Conservation (phyloP, 2,797 vertebrate species). For the Rhinatrema bivittatum region DNA sequence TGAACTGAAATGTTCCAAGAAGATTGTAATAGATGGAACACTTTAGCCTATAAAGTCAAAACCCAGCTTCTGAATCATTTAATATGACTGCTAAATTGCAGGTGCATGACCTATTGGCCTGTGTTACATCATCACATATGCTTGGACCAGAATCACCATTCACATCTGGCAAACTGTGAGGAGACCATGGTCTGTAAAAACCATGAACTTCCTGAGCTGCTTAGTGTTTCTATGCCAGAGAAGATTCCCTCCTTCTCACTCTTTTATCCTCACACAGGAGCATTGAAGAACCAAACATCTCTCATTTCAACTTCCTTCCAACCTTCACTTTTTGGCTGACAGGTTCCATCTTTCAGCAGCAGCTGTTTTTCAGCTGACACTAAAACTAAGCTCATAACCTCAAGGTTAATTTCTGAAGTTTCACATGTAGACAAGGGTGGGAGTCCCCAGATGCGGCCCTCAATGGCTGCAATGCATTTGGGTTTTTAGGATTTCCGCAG, state of each 20-base stretch:
- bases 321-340: slow-evolving; percentile 49
- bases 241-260: slow-evolving; percentile 55
- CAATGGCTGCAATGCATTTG: no score
- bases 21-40: slow-evolving; percentile 70
- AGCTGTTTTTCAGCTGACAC: slow-evolving; percentile 70
- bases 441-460: no score
- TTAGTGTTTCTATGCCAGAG: slow-evolving; percentile 40
- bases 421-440: no score
- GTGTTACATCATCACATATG: slow-evolving; percentile 44
- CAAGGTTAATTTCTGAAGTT: slow-evolving; percentile 43
- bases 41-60: slow-evolving; percentile 54
- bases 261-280: slow-evolving; percentile 67
- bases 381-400: slow-evolving; percentile 48
- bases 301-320: slow-evolving; percentile 59
- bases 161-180: slow-evolving; percentile 41
- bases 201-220: slow-evolving; percentile 58
- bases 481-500: no score
- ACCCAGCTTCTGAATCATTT: slow-evolving; percentile 62
- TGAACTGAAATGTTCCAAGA: no score
- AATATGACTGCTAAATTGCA: slow-evolving; percentile 54
- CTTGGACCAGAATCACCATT: slow-evolving; percentile 46
- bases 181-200: slow-evolving; percentile 58
- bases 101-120: slow-evolving; percentile 53
- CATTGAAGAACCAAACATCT: slow-evolving; percentile 59
- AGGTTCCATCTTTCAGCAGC: slow-evolving; percentile 36